Base-by-base conservation (phyloP, 1,140 invertebrate genomes). In the Lasioglossum albipes region DNA sequence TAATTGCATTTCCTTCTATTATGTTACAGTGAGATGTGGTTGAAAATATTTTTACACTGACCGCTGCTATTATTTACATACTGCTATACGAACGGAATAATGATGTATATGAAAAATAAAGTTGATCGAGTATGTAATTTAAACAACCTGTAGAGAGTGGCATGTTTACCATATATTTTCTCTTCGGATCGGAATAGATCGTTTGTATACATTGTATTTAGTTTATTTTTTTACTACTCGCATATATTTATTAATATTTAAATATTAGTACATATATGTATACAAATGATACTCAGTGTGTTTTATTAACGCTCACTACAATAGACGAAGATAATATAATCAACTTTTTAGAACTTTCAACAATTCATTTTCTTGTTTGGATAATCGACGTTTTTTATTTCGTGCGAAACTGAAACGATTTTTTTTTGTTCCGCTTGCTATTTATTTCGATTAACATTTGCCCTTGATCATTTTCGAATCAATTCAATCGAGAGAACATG, bases 331-430 rank as follows among this genome's bases (percentile, higher is more conserved):
- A 36, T 3, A 36, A 59, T n/a, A 45, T 45, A 45, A 45, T 49
- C 45, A 49, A 49, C 45, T 12, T 49, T 13, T 49, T 49, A 13
- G 13, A n/a, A 9, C n/a, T n/a, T n/a, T 7, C 7, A n/a, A n/a
- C 20, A 20, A 54, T 54, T 54, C 2, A 54, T 20, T 54, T 61
- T 31, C 41, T 70, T 36, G 67, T 77, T 77, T 77, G 75, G 67
- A 77, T 77, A 77, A 77, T 77, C 75, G 75, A 70, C 67, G 75
- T 77, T 77, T 57, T 66, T 68, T 13, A 20, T 27, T 42, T 12
- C 0, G 31, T n/a, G 5, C 57, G 20, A 69, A 45, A 45, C 18
- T 69, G 7, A 0, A 36, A 12, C 45, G 45, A 31, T 36, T 36
- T 64, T 9, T 4, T 64, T 74, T 4, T 4, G 10, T 22, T 61